Base-by-base conservation (phyloP, 2,113 vertebrate genomes). In the Vulpes ferrilata region DNA sequence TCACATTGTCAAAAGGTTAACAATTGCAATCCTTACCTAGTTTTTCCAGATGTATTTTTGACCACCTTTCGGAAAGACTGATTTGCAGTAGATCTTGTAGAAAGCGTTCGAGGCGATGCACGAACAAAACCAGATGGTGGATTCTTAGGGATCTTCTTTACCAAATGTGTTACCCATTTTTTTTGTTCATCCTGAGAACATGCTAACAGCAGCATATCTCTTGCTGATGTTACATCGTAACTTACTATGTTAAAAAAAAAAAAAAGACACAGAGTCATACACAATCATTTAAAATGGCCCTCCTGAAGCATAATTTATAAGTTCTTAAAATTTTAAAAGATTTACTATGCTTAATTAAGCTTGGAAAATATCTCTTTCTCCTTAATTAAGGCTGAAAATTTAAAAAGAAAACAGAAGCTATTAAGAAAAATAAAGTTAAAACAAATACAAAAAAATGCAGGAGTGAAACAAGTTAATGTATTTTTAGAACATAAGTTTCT, bases 61-160 rank as follows among this genome's bases (percentile, higher is more conserved):
- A 99, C 99, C 98, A 98, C 99, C 99, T 99, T 99, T 98, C 99
- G 99, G 99, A 99, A 99, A 98, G 99, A 99, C 98, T 99, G 99
- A 98, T 99, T 99, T 97, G 99, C 99, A 98, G 99, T 98, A 13
- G 99, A 99, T 98, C 99, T 99, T 80, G 99, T 99, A 97, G 99
- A 99, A 98, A 99, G 98, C 16, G 99, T 99, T 98, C 99, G 99
- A 79, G 99, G 99, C 38, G 99, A 99, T 81, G 99, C 99, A 98
- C 99, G 99, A 84, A 99, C 99, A 98, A 99, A 99, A 88, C 99
- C 98, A 62, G 99, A 98, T 3, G 99, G 99, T 32, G 99, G 99
- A 10, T 99, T 99, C 98, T 99, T 99, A 64, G 99, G 99, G 83
- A 99, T 99, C 98, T 99, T 99, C 99, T 99, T 99, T 98, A 99